Evolutionary conservation across 2,113 vertebrate genomes (phyloP).

Genomic region (Pristiophorus japonicus): DNA sequence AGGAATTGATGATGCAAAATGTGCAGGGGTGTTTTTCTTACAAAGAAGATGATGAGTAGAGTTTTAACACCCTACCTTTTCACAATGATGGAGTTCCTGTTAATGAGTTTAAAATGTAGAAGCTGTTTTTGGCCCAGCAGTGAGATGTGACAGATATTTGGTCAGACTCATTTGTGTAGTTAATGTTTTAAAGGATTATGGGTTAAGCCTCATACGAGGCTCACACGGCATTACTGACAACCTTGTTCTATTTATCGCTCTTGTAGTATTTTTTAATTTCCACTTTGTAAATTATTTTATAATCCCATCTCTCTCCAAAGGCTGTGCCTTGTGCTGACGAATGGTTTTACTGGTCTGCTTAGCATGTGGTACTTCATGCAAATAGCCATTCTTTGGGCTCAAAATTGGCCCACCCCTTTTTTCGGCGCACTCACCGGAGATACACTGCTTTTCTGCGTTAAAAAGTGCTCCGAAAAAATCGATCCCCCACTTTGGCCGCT

Average conservation of each 20-base stretch:
- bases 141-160: not conserved
- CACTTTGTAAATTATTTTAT: not conserved
- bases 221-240: not conserved
- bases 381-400: not conserved
- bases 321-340: not conserved
- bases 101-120: not conserved
- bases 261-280: not conserved
- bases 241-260: not conserved
- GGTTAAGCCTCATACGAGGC: not conserved
- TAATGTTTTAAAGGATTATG: not conserved
- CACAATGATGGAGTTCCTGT: not conserved
- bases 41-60: not conserved
- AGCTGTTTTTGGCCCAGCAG: not conserved
- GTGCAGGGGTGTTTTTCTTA: not conserved
- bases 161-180: no score
- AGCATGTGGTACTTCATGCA: not conserved
- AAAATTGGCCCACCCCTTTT: no score
- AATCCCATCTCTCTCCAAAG: not conserved
- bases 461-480: no score
- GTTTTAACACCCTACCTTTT: not conserved
- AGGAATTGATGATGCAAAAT: not conserved
- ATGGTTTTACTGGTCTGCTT: not conserved
- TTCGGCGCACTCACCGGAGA: no score
- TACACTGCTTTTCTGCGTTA: no score
- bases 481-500: no score